Evolutionary conservation across 1,140 invertebrate genomes (phyloP).

Genomic region (Epicauta chinensis): DNA sequence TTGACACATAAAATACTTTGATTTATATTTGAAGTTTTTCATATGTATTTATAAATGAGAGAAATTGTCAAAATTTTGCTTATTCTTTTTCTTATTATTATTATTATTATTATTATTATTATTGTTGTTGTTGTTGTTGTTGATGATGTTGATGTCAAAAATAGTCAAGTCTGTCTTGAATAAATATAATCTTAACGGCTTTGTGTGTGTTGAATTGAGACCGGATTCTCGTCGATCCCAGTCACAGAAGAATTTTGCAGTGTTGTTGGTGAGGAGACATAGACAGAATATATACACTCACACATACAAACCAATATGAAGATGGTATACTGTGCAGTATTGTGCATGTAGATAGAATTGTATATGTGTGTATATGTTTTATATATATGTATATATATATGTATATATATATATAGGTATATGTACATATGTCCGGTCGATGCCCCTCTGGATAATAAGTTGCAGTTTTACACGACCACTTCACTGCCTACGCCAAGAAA

Average conservation of each 20-base stretch:
- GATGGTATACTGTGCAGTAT: conserved; percentile 13
- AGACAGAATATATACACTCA: conserved; percentile 1
- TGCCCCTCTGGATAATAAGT: conserved; percentile 16
- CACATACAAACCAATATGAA: conserved; percentile 5
- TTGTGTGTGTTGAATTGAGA: conserved; percentile 9
- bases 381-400: too few relatives aligned
- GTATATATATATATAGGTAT: too few relatives aligned
- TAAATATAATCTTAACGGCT: conserved; percentile 11
- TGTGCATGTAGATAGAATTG: conserved; percentile 8
- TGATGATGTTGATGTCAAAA: background rate
- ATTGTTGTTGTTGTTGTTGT: background rate
- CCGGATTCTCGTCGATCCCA: conserved; percentile 17
- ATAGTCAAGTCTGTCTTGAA: conserved; percentile 13
- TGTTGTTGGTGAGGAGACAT: conserved; percentile 11
- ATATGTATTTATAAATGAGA: too few relatives aligned
- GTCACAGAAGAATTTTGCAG: conserved; percentile 15
- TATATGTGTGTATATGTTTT: too few relatives aligned
- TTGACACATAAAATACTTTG: too few relatives aligned
- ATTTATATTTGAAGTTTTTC: too few relatives aligned
- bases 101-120: too few relatives aligned
- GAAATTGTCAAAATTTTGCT: too few relatives aligned
- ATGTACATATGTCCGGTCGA: conserved; percentile 12
- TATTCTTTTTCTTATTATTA: too few relatives aligned
- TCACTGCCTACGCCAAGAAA: conserved; percentile 13
- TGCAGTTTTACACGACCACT: conserved; percentile 16